Percentiles rank a stretch among this genome's conserved stretches.
Evolutionary conservation across 1,140 invertebrate species (phyloP).

Genomic region (Bursaphelenchus mucronatus): DNA sequence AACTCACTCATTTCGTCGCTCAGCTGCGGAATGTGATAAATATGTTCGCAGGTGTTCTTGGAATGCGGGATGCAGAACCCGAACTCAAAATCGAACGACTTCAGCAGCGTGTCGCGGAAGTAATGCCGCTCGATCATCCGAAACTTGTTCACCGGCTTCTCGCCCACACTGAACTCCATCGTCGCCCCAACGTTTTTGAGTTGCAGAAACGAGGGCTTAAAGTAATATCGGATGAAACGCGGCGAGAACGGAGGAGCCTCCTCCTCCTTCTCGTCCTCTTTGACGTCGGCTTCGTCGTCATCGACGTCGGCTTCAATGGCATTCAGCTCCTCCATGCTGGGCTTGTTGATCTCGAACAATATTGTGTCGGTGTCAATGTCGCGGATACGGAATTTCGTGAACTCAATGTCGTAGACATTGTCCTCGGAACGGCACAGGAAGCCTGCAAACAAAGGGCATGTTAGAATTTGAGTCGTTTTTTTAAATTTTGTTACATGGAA

Average conservation of each 20-base stretch:
- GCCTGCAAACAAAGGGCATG: constrained; percentile 64
- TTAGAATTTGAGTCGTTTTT: constrained; percentile 2
- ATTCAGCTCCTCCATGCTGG: constrained; percentile 62
- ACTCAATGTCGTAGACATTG: constrained; percentile 95
- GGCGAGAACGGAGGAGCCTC: constrained; percentile 66
- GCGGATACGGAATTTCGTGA: constrained; percentile 91
- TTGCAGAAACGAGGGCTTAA: constrained; percentile 70
- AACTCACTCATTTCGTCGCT: constrained; percentile 76
- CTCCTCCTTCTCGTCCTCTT: constrained; percentile 33
- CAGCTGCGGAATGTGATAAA: constrained; percentile 92
- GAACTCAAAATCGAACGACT: constrained; percentile 99
- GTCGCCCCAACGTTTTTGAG: constrained; percentile 86
- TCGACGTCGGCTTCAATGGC: constrained; percentile 29
- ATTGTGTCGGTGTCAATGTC: constrained; percentile 86
- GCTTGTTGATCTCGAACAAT: constrained; percentile 94
- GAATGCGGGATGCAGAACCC: constrained; percentile 97
- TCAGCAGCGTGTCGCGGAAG: constrained; percentile 84
- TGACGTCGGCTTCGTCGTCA: constrained; percentile 21
- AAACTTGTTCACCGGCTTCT: constrained; percentile 85
- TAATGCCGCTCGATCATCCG: constrained; percentile 97
- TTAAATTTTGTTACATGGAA: background rate
- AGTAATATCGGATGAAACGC: constrained; percentile 92
- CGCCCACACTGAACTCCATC: constrained; percentile 93
- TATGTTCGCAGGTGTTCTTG: constrained; percentile 94
- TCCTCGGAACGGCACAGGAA: constrained; percentile 89